A percentile compares a stretch with the other conserved stretches of the same genome.
Conservation (phyloP, 2,797 vertebrate species). For the Siniperca obscura region DNA sequence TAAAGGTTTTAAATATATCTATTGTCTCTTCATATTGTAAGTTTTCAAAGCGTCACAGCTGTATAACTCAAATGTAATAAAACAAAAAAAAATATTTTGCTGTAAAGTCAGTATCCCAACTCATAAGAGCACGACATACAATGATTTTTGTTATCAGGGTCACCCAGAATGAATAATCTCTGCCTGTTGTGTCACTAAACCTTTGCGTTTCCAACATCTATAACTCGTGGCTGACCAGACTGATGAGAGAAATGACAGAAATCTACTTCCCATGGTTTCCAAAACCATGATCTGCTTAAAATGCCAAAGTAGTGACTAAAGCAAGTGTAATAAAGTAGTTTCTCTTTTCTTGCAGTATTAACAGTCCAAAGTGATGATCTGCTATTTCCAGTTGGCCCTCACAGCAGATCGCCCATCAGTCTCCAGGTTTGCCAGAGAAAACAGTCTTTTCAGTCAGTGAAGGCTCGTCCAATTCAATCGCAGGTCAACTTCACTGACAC, state of each 20-base stretch:
- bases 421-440: slow-evolving; percentile 3
- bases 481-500: background rate
- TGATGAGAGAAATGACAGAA: background rate
- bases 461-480: background rate
- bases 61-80: background rate
- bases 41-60: background rate
- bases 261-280: background rate
- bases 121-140: background rate
- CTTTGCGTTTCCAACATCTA: background rate
- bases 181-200: background rate
- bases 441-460: background rate
- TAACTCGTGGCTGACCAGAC: background rate
- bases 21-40: background rate
- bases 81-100: background rate
- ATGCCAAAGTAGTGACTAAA: background rate
- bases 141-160: background rate
- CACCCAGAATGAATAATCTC: background rate
- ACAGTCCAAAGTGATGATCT: background rate
- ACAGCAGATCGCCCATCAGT: rapidly evolving
- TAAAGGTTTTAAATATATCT: background rate
- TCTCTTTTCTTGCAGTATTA: background rate
- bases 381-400: background rate
- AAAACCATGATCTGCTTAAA: background rate
- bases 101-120: background rate
- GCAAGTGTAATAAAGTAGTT: background rate